Conservation (phyloP, 2,888 invertebrate species). For the Acleris emargana region DNA sequence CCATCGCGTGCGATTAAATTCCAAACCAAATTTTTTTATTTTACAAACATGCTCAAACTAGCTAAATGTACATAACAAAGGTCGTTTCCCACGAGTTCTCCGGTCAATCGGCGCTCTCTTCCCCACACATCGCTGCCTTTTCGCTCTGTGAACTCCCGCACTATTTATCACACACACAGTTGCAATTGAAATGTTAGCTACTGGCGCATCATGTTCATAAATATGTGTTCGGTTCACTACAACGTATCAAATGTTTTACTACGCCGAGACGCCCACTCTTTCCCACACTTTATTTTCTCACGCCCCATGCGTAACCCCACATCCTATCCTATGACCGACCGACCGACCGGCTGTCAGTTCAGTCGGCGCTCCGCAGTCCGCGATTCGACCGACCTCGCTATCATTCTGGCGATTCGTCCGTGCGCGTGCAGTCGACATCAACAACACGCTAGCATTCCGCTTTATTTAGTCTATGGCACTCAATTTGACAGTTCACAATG, state of each 20-base stretch:
- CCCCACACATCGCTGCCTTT: conserved; percentile 80
- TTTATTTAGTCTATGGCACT: conserved; percentile 65
- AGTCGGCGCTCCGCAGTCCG: conserved; percentile 56
- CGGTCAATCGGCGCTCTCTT: conserved; percentile 80
- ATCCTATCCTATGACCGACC: conserved; percentile 82
- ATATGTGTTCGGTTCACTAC: conserved; percentile 79
- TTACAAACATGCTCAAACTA: conserved; percentile 63
- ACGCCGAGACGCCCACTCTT: conserved; percentile 88
- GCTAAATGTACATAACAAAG: conserved; percentile 74
- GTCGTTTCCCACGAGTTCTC: conserved; percentile 83
- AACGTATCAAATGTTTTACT: conserved; percentile 85
- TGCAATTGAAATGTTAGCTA: conserved; percentile 65
- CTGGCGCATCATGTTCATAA: conserved; percentile 67
- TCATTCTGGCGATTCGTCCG: conserved; percentile 52
- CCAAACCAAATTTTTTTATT: conserved; percentile 69
- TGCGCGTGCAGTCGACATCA: conserved; percentile 63
- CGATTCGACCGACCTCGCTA: conserved; percentile 45
- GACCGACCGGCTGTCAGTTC: conserved; percentile 74
- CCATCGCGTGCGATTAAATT: conserved; percentile 88
- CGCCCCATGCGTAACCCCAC: conserved; percentile 91
- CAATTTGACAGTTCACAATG: conserved; percentile 70
- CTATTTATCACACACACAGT: conserved; percentile 75
- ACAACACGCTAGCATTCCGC: conserved; percentile 65
- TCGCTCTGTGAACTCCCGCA: conserved; percentile 73
- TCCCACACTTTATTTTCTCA: conserved; percentile 93